Evolutionary conservation across 2,888 invertebrate species (phyloP).

Genomic region (Spodoptera littoralis): DNA sequence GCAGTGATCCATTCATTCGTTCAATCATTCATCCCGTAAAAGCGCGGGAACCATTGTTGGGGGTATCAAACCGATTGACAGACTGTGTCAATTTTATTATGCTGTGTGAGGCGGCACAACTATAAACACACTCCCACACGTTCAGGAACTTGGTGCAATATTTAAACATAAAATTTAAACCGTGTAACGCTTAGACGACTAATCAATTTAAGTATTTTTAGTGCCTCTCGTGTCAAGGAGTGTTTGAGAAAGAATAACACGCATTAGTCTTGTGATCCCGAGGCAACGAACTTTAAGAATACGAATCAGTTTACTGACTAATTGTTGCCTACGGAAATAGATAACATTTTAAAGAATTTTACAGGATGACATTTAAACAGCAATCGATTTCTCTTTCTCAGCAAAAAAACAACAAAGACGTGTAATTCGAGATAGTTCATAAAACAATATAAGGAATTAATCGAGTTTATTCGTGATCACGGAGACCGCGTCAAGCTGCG

Average conservation of each 20-base stretch:
- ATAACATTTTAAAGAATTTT: slow-evolving; percentile 23
- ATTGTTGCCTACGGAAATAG: slow-evolving; percentile 43
- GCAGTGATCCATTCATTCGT: slow-evolving; percentile 63
- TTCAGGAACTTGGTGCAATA: slow-evolving; percentile 34
- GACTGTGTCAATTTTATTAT: slow-evolving; percentile 41
- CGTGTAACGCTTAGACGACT: slow-evolving; percentile 35
- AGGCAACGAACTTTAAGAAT: slow-evolving; percentile 53
- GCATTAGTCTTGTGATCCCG: slow-evolving; percentile 45
- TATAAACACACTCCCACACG: slow-evolving; percentile 56
- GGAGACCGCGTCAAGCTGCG: slow-evolving; percentile 61
- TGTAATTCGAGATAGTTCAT: slow-evolving; percentile 10
- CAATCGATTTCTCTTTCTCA: slow-evolving; percentile 9
- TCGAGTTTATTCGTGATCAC: slow-evolving; percentile 25
- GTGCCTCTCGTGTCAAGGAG: slow-evolving; percentile 37
- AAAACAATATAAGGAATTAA: slow-evolving; percentile 20
- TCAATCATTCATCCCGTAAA: slow-evolving; percentile 64
- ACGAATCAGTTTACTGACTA: slow-evolving; percentile 34
- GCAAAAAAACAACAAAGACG: slow-evolving; percentile 2
- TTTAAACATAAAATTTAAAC: slow-evolving; percentile 50
- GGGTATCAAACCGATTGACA: slow-evolving; percentile 53
- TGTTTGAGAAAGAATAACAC: slow-evolving; percentile 41
- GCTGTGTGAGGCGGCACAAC: slow-evolving; percentile 43
- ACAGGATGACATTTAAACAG: slow-evolving; percentile 25
- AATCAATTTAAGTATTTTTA: slow-evolving; percentile 53
- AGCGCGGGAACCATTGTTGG: slow-evolving; percentile 63